Conservation (phyloP, 2,797 vertebrate genomes). For the Syngnathus acus region DNA sequence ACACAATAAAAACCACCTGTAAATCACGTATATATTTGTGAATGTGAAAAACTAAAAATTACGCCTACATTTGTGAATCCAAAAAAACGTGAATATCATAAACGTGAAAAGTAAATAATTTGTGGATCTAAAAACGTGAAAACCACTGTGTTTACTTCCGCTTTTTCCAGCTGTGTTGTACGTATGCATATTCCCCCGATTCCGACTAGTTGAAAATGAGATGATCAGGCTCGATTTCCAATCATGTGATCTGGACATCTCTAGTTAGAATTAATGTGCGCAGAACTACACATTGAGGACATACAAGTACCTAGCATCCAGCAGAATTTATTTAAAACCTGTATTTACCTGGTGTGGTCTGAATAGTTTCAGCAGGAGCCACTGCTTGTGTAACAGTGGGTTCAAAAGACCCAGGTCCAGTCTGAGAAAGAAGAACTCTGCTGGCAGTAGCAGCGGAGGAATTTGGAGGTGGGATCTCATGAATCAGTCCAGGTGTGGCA, state of each 20-base stretch:
- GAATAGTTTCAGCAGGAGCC: conserved; percentile 39
- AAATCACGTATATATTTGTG: too few relatives aligned
- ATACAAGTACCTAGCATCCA: background rate
- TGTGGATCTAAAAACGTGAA: too few relatives aligned
- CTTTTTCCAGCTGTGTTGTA: too few relatives aligned
- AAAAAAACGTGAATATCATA: background rate
- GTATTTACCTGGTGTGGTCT: conserved; percentile 56
- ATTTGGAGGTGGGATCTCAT: conserved; percentile 38
- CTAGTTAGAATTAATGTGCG: too few relatives aligned
- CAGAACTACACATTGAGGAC: background rate
- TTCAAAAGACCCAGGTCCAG: conserved; percentile 40
- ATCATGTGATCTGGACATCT: too few relatives aligned
- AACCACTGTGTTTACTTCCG: too few relatives aligned
- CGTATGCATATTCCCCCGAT: too few relatives aligned
- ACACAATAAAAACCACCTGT: too few relatives aligned
- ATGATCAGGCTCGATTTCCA: too few relatives aligned
- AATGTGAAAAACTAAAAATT: too few relatives aligned
- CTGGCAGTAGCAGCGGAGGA: conserved; percentile 36
- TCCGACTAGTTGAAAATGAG: too few relatives aligned
- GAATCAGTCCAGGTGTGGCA: conserved; percentile 40
- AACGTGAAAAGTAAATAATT: too few relatives aligned
- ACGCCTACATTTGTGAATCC: background rate
- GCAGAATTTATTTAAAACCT: background rate
- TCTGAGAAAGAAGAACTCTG: conserved; percentile 30
- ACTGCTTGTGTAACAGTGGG: conserved; percentile 26